Evolutionary conservation across 2,888 invertebrate genomes (phyloP), one percentile per base, ranked within the genome.

Genomic region (Amaurobius ferox): DNA sequence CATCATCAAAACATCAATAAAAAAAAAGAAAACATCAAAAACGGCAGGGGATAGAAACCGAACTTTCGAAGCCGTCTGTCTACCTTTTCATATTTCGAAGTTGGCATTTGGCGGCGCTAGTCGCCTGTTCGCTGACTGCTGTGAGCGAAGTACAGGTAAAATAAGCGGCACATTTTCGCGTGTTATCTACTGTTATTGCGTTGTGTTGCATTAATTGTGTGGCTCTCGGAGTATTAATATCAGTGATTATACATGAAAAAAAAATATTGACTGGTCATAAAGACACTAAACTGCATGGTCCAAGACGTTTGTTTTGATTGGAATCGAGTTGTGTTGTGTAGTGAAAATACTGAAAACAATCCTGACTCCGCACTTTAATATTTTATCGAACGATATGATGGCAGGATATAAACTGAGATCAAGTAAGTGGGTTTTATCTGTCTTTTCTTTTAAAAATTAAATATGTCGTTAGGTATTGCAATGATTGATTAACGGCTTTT

Each of bases 1-100:
- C 72, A 77, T 85, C 83, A 85, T 77, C 74, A 81, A 81, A 81
- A 76, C 71, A 83, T 83, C 71, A 85, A 85, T 77, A 85, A 85
- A 85, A 81, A 76, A 72, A 73, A 32, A 67, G 19, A 39, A 61
- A 39, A 19, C 26, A 32, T 44, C 40, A 39, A 71, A 73, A 39
- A 30, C 40, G 35, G n/a, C 39, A 77, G 77, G 72, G 61, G 71
- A 71, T 39, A 64, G 83, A 77, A 83, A 77, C 77, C 64, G 35
- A 85, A 85, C 77, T 85, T 85, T 85, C 67, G 55, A 66, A 55
- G 5, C 48, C 64, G 70, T 44, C 77, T 67, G 71, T 77, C 81
- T 76, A 67, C 83, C 77, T 85, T 85, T 83, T 85, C 16, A 66
- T 76, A 85, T 85, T 85, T 72, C 55, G 66, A 85, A 77, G 64